A percentile compares a stretch with the other conserved stretches of the same genome.
phyloP scores from a whole-genome alignment of 2,797 vertebrate species.

The Dallia pectoralis region DNA sequence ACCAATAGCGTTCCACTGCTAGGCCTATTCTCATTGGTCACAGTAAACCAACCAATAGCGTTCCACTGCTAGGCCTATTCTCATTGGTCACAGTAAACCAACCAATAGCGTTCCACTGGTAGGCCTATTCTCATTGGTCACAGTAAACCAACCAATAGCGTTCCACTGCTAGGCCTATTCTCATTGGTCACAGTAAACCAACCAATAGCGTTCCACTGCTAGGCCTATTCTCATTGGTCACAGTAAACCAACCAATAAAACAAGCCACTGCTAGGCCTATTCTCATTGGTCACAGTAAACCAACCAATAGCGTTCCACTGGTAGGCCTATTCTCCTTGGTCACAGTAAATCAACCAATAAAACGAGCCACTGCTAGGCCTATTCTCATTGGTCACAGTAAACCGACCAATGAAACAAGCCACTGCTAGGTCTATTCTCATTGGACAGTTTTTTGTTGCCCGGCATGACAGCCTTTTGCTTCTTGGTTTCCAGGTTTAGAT shows the following conservation, averaged over 20 bases:
- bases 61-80: not conserved
- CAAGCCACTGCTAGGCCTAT: not conserved
- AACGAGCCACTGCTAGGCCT: not conserved
- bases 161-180: not conserved
- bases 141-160: no score
- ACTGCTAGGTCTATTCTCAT: not conserved
- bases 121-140: not conserved
- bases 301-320: no score
- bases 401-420: no score
- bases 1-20: no score
- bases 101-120: no score
- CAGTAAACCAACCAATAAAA: no score
- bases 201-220: no score
- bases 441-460: not conserved
- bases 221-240: not conserved
- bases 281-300: not conserved
- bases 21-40: not conserved
- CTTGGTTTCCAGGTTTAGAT: constrained; percentile 43
- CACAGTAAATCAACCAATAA: no score
- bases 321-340: not conserved
- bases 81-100: not conserved
- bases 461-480: constrained; percentile 12
- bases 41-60: no score
- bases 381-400: not conserved
- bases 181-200: not conserved